Conservation (phyloP, 2,888 invertebrate species). For the Drosophila eohydei region DNA sequence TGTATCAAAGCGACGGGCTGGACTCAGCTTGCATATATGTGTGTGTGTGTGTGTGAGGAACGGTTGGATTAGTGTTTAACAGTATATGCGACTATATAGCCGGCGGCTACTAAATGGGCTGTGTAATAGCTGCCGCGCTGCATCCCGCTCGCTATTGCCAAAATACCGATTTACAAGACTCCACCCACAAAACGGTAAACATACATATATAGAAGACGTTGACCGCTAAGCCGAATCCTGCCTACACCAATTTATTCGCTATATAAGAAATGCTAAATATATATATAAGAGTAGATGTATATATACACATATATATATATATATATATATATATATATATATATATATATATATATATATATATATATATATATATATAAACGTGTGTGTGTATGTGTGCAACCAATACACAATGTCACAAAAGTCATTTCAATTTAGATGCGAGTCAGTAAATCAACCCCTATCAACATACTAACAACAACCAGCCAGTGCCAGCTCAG, state of each 20-base stretch:
- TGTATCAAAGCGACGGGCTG: constrained; percentile 64
- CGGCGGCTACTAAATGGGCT: constrained; percentile 58
- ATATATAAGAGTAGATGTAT: too few relatives aligned
- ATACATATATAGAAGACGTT: constrained; percentile 48
- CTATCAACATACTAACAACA: constrained; percentile 81
- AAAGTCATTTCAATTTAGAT: constrained; percentile 84
- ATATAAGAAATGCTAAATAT: constrained; percentile 6
- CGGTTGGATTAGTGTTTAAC: constrained; percentile 5
- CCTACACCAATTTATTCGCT: constrained; percentile 1
- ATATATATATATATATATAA: too few relatives aligned
- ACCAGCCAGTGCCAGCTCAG: constrained; percentile 65
- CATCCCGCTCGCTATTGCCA: constrained; percentile 15
- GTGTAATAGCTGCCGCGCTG: constrained; percentile 53
- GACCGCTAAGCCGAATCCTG: constrained; percentile 37
- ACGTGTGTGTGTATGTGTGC: constrained; percentile 41
- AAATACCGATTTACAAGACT: constrained; percentile 61
- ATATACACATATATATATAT: too few relatives aligned
- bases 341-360: too few relatives aligned
- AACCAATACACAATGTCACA: constrained; percentile 75
- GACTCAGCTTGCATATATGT: constrained; percentile 11
- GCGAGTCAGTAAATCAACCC: constrained; percentile 85
- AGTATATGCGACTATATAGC: constrained; percentile 33
- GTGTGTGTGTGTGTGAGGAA: constrained; percentile 1
- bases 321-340: too few relatives aligned
- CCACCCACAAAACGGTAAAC: constrained; percentile 67